Conservation (phyloP, 2,797 vertebrate species). For the Poeciliopsis presidionis region DNA sequence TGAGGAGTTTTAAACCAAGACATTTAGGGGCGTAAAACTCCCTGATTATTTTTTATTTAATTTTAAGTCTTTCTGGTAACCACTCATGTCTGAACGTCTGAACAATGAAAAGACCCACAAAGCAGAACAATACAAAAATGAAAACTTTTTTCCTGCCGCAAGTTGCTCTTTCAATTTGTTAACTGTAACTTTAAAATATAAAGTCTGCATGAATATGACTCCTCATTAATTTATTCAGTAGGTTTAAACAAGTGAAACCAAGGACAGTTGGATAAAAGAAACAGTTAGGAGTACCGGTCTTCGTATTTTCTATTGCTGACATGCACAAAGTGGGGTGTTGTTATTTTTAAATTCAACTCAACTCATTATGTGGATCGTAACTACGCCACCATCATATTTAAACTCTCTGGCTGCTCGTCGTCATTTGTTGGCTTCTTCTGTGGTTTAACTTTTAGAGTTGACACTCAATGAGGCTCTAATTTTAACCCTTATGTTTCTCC, state of each 20-base stretch:
- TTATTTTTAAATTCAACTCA: background rate
- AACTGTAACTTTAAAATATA: background rate
- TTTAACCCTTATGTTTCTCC: background rate
- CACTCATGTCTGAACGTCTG: background rate
- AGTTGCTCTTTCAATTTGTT: background rate
- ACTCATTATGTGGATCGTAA: background rate
- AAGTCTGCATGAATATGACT: background rate
- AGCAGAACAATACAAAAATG: conserved; percentile 2
- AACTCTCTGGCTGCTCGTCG: background rate
- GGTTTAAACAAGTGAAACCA: background rate
- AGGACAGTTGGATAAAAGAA: background rate
- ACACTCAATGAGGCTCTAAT: background rate
- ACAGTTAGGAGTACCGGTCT: background rate
- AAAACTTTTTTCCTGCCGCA: conserved; percentile 13
- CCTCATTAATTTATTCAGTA: background rate
- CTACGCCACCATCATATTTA: background rate
- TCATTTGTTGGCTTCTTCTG: background rate
- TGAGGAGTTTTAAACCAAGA: background rate
- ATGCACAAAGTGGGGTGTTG: background rate
- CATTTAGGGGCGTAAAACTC: background rate
- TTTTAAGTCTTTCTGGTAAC: background rate
- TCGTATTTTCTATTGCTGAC: background rate
- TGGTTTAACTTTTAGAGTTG: background rate
- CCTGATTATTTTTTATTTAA: conserved; percentile 4
- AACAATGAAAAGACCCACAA: conserved; percentile 10